Evolutionary conservation across 2,113 vertebrate species (phyloP).

Genomic region (Peucedramus taeniatus): DNA sequence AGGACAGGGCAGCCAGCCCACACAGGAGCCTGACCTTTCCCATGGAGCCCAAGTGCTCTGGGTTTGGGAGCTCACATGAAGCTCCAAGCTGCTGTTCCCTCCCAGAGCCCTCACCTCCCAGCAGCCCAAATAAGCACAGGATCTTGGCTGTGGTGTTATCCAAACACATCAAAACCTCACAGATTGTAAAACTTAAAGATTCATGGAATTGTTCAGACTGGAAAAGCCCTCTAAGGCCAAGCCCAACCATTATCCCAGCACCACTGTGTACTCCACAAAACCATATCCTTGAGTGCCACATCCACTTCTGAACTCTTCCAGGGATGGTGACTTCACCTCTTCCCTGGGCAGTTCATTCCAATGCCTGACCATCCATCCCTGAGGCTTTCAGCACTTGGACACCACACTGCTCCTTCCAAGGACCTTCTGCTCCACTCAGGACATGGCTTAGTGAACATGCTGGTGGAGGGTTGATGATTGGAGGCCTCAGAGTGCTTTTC

Average conservation of each 20-base stretch:
- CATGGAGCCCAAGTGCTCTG: neutral
- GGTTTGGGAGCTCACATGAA: neutral
- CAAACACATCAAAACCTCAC: neutral
- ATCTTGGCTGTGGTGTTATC: neutral
- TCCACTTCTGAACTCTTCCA: neutral
- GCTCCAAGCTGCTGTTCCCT: neutral
- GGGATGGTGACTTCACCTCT: neutral
- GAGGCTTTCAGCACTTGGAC: neutral
- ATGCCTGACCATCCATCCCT: neutral
- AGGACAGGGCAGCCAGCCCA: neutral
- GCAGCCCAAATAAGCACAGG: neutral
- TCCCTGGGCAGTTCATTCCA: neutral
- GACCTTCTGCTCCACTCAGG: neutral
- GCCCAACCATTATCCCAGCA: neutral
- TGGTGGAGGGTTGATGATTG: too few species aligned
- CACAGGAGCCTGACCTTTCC: neutral
- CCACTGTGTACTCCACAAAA: neutral
- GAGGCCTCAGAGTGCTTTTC: neutral
- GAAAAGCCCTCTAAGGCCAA: neutral
- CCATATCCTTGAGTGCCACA: neutral
- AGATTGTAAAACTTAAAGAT: neutral
- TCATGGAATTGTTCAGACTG: neutral
- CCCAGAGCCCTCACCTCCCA: neutral
- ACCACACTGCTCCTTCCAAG: fast-evolving
- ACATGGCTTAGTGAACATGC: fast-evolving